A percentile compares a stretch with the other conserved stretches of the same genome.
phyloP scores from a whole-genome alignment of 1,140 invertebrate genomes.

The Oscheius sp. region DNA sequence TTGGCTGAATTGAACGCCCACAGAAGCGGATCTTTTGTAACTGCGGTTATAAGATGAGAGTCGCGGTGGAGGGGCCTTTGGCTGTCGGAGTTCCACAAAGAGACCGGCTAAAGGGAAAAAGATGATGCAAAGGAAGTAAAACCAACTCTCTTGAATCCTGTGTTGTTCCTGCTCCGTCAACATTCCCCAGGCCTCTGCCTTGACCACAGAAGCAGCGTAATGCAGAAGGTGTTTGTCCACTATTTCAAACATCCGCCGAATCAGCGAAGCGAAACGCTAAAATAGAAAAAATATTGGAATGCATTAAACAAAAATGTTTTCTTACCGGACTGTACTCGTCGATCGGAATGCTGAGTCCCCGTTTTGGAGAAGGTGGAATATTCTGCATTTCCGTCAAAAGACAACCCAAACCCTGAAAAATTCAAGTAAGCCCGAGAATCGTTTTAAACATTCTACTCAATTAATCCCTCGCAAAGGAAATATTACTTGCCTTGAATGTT shows the following conservation, averaged over 20 bases:
- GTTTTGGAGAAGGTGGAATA: constrained; percentile 25
- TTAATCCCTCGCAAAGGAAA: constrained; percentile 12
- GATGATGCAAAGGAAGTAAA: constrained; percentile 12
- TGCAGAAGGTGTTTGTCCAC: constrained; percentile 55
- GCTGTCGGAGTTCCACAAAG: constrained; percentile 55
- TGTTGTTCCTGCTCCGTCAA: constrained; percentile 44
- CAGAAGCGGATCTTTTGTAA: constrained; percentile 56
- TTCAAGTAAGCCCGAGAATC: not conserved
- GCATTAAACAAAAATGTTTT: constrained; percentile 20
- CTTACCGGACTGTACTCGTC: constrained; percentile 52
- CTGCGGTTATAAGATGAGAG: constrained; percentile 53
- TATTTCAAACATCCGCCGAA: constrained; percentile 50
- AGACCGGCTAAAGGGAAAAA: constrained; percentile 48
- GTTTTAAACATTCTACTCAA: not conserved
- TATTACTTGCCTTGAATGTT: constrained; percentile 54
- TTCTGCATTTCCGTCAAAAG: constrained; percentile 12
- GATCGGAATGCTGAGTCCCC: constrained; percentile 17
- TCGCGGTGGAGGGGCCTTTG: constrained; percentile 52
- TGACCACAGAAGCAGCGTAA: constrained; percentile 55
- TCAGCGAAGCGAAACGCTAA: constrained; percentile 50
- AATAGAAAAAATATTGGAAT: constrained; percentile 32
- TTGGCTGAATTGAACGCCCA: constrained; percentile 36
- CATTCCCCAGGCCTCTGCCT: constrained; percentile 47
- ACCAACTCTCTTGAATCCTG: constrained; percentile 53
- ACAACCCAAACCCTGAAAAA: constrained; percentile 10